Evolutionary conservation across 1,140 invertebrate genomes (phyloP), one percentile per base, ranked within the genome.

Genomic region (Cephus cinctus): DNA sequence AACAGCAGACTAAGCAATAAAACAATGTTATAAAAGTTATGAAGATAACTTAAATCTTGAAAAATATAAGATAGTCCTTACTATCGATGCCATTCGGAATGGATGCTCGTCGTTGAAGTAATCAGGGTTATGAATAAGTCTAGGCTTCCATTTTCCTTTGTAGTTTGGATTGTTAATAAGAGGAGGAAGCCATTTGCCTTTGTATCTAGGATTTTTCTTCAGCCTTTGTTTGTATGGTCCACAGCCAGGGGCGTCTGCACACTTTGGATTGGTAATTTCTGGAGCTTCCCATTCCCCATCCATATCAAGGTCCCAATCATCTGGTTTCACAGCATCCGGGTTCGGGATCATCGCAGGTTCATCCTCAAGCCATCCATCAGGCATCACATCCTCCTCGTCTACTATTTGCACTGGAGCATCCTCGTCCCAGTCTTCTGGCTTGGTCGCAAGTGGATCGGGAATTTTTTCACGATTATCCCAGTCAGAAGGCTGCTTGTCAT

Each of bases 391-490:
- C 60, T 83, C 84, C 34, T 90, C 84, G 75, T 99, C 96, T 11
- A 90, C 79, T 46, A 98, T 90, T 65, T 95, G 86, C 11, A 87
- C 84, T 2, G 93, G 90, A 31, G 92, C 94, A 73, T 91, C 85
- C 71, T 98, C 96, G 67, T 98, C 89, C 93, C 94, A 98, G 65
- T 98, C 94, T 0, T 89, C 92, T 5, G 95, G 95, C 69, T 98
- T 98, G 0, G 76, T 75, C 2, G 92, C 89, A 46, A 85, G 83
- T 2, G 91, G 88, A 75, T 97, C 94, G 4, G 92, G 83, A 57
- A 97, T 96, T 78, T 94, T 97, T 74, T 98, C 95, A 54, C 92
- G 83, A 57, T 98, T 95, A 75, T 98, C 97, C 97, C 97, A 99
- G 65, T 97, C 89, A 1, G 83, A 83, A 2, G 97, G 97, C 69